Base-by-base conservation (phyloP, 2,797 vertebrate genomes). In the Triplophysa yarkandensis region DNA sequence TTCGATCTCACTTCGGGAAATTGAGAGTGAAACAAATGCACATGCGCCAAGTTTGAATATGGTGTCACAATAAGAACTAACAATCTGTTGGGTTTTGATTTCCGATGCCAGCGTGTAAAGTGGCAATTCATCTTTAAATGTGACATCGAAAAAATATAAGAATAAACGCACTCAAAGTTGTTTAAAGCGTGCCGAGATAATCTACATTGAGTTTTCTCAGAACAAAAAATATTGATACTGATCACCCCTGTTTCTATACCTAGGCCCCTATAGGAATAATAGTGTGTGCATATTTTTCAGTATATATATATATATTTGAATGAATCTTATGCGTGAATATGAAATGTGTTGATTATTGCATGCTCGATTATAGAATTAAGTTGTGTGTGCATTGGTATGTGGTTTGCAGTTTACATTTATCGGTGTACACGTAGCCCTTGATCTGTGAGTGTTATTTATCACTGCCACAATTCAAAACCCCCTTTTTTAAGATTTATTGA, bases 371-470 rank as follows among this genome's bases (percentile, higher is more conserved):
- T n/a, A n/a, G n/a, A n/a, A 30, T 63, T 76, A 30, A 66, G 64
- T 50, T 76, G 48, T 65, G 70, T 68, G 68, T 72, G 69, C 64
- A 28, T 82, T 76, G 61, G 55, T 69, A 72, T 73, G 78, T 21
- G 64, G 81, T 68, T 66, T 64, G 25, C 30, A 23, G 65, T 69
- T 71, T 54, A 65, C 78, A 80, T 78, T 82, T 80, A 75, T 39
- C 1, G 11, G 34, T 4, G 8, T 36, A 36, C 11, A 39, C 9
- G 36, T 14, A 39, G 36, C 36, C 6, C 57, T 39, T 46, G 4
- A 70, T 48, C 32, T 58, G 16, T 4, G 11, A 43, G 69, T 62
- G 57, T 36, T 6, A 61, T 71, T 71, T 50, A 34, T 61, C 28
- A 48, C 19, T 36, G 43, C 17, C 16, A 1, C 36, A 63, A 23